Base-by-base conservation (phyloP, 2,113 vertebrate genomes). In the Tiliqua scincoides region DNA sequence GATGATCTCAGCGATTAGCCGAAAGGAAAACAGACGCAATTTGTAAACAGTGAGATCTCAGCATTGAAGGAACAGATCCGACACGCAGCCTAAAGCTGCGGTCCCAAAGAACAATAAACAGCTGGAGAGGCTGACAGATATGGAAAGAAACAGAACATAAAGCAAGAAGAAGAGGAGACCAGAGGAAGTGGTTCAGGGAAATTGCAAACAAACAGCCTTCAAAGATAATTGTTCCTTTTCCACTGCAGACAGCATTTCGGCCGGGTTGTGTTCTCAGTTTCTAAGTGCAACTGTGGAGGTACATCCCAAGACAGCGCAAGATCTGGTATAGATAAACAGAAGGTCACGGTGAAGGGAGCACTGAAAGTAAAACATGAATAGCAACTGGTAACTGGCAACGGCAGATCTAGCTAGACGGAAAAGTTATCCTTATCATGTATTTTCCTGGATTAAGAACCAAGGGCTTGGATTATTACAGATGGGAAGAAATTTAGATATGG, bases 1-100 rank as follows among this genome's bases (percentile, higher is more conserved):
- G 61, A 80, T 88, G 82, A 86, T 86, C 77, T 84, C 82, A 84
- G 61, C n/a, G 73, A 80, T 80, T 80, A 88, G 82, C 59, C 59
- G 25, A 84, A 80, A 84, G 75, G 35, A 85, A 88, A 75, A 67
- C 70, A 74, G 87, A 65, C 43, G 14, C 30, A 73, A 32, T 84
- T 80, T 88, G 82, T 84, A 75, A 84, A 80, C 68, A 74, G 25
- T 32, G 27, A 80, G 68, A 67, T 80, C 71, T 84, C 73, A 57
- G 27, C 76, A 48, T 67, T 8, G 68, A 65, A 88, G 82, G 82
- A 84, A 68, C 68, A 88, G 61, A 84, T 74, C 70, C 54, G 57
- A 84, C 87, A 75, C 61, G 61, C 61, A 75, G 43, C 59, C 40
- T 79, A 54, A 84, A 74, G 76, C 87, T 67, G 68, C 6, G 48